Base-by-base conservation (phyloP, 2,888 invertebrate genomes). In the Leptinotarsa rubiginosa region DNA sequence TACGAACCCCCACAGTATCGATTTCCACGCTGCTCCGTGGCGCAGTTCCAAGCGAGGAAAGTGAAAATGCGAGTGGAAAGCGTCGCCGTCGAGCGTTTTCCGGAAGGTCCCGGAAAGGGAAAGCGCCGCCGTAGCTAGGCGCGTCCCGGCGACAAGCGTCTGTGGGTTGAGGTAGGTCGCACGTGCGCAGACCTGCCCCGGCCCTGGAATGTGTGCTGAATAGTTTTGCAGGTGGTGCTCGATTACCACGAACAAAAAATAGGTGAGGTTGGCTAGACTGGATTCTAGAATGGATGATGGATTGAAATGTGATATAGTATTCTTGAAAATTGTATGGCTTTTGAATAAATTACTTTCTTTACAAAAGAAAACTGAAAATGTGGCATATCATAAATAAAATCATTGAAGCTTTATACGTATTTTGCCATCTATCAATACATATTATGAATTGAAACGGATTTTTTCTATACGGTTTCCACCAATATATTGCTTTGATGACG, bases 111-210 rank as follows among this genome's bases (percentile, higher is more conserved):
- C 83, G 83, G 83, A 84, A 84, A 83, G 81, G 81, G 81, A 81
- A 80, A 81, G 80, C 79, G 78, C 72, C 78, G 77, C 74, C 72
- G 75, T 50, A 50, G 66, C 56, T 31, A 47, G 72, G 47, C 59
- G 79, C 81, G 80, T 75, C 81, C 75, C 76, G 81, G 75, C 80
- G 82, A 78, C 84, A 85, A 84, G 83, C 84, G 84, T 84, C 84
- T 84, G 78, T 80, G 80, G 78, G 83, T 85, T 85, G 85, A 84
- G 85, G 85, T 85, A 85, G 85, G 85, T 79, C 83, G 81, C 82
- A 83, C 83, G 78, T 79, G 70, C 70, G 76, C 70, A 54, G 49
- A 25, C 12, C 7, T 15, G 16, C 4, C 20, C 13, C 10, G 67
- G 15, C 50, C 25, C 52, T 25, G 67, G 52, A 25, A 67, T 31